Percentiles rank a stretch among this genome's conserved stretches.
Evolutionary conservation across 1,140 invertebrate genomes (phyloP).

Genomic region (Drosophila bipectinata): DNA sequence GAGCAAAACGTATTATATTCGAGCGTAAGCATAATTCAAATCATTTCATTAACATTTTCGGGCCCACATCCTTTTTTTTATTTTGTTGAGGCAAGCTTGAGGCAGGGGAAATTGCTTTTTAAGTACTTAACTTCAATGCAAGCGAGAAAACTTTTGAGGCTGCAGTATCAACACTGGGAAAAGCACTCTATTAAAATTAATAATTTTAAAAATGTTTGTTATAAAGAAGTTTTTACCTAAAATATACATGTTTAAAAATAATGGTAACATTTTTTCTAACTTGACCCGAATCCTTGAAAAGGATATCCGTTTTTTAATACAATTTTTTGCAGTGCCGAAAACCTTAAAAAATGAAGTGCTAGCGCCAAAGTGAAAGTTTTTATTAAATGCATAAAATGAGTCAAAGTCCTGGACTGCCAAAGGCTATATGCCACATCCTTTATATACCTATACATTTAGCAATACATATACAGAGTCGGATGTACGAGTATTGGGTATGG

Average conservation of each 20-base stretch:
- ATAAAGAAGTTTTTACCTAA: neutral
- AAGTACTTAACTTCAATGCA: constrained; percentile 79
- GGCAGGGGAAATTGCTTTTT: constrained; percentile 75
- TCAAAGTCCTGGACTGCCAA: constrained; percentile 57
- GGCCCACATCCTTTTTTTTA: constrained; percentile 51
- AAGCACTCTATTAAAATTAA: neutral
- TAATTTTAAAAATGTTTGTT: neutral
- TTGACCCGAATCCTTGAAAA: too few relatives aligned
- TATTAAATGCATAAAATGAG: constrained; percentile 79
- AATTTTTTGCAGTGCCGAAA: neutral
- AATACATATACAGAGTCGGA: neutral
- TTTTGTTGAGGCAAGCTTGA: constrained; percentile 34
- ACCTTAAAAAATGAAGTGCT: constrained; percentile 45
- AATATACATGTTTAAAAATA: neutral
- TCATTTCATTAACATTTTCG: constrained; percentile 80
- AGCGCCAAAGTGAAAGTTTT: constrained; percentile 73
- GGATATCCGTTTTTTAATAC: neutral
- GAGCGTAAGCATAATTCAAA: constrained; percentile 75
- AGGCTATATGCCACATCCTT: constrained; percentile 38
- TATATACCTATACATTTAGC: constrained; percentile 5
- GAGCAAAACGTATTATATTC: constrained; percentile 40
- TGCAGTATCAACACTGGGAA: constrained; percentile 40
- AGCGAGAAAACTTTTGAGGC: constrained; percentile 62
- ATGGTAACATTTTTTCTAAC: too few relatives aligned
- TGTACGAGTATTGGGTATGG: constrained; percentile 21